Evolutionary conservation across 1,140 invertebrate species (phyloP).

Genomic region (Anastrepha obliqua): DNA sequence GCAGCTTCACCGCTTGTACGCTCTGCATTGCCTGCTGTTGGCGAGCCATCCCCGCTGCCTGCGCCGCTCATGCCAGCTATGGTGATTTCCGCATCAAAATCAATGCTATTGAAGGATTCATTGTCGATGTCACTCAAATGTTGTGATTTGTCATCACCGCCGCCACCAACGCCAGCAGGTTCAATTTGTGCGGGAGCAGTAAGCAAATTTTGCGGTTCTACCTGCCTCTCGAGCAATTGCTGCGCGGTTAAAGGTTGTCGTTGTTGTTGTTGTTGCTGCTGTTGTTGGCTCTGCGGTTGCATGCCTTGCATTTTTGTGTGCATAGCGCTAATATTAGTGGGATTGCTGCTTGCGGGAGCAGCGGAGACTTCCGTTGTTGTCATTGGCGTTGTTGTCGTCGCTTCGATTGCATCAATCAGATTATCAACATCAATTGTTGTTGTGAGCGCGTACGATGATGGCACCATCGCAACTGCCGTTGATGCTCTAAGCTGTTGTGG

Average conservation of each 20-base stretch:
- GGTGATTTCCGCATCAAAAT: slow-evolving; percentile 73
- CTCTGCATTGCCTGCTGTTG: slow-evolving; percentile 17
- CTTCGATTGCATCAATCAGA: slow-evolving; percentile 67
- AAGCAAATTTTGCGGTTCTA: slow-evolving; percentile 62
- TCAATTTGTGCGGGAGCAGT: slow-evolving; percentile 52
- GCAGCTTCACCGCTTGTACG: background rate
- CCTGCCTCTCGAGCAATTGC: slow-evolving; percentile 20
- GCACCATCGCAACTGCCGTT: slow-evolving; percentile 57
- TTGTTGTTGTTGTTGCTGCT: slow-evolving; percentile 57
- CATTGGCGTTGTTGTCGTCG: slow-evolving; percentile 36
- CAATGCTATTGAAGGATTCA: slow-evolving; percentile 74
- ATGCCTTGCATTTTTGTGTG: slow-evolving; percentile 45
- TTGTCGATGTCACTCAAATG: slow-evolving; percentile 74
- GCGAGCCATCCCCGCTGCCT: slow-evolving; percentile 54
- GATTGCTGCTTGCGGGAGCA: background rate
- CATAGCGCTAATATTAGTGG: slow-evolving; percentile 27
- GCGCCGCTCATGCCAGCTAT: slow-evolving; percentile 62
- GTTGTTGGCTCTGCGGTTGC: slow-evolving; percentile 28
- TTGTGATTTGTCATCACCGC: slow-evolving; percentile 70
- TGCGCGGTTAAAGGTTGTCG: background rate
- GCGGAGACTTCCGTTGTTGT: background rate
- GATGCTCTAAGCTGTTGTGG: slow-evolving; percentile 63
- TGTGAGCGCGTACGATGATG: slow-evolving; percentile 60
- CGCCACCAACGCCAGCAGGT: background rate
- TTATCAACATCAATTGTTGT: slow-evolving; percentile 62